Percentiles rank a stretch among this genome's conserved stretches.
Evolutionary conservation across 2,797 vertebrate genomes (phyloP).

Genomic region (Nannoperca obscura): DNA sequence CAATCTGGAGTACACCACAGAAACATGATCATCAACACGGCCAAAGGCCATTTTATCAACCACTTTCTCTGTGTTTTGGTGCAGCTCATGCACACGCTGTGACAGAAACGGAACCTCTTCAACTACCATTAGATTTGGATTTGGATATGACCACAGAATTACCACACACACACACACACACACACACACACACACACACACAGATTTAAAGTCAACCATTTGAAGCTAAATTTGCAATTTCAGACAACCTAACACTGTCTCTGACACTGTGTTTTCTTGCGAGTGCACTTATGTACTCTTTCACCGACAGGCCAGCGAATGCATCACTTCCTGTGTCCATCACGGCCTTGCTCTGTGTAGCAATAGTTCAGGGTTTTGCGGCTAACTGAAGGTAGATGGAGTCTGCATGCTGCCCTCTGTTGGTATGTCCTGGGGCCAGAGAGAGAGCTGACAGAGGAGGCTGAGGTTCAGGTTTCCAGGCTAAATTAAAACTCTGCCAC

Average conservation of each 20-base stretch:
- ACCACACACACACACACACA: background rate
- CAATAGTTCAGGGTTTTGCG: background rate
- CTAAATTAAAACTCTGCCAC: constrained; percentile 80
- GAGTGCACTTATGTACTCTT: background rate
- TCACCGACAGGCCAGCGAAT: background rate
- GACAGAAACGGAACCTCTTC: background rate
- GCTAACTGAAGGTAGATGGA: constrained; percentile 12
- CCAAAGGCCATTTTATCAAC: background rate
- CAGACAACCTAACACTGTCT: background rate
- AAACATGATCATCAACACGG: background rate
- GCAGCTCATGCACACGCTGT: background rate
- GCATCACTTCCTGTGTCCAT: constrained; percentile 17
- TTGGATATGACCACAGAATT: background rate
- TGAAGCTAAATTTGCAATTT: background rate
- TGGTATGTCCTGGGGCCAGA: constrained; percentile 24
- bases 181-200: background rate
- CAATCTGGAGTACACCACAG: background rate
- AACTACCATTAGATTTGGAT: background rate
- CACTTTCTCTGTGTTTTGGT: background rate
- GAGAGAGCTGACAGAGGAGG: constrained; percentile 66
- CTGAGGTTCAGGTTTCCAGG: constrained; percentile 69
- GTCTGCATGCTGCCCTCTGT: constrained; percentile 9
- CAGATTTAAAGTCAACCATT: background rate
- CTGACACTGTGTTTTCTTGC: background rate
- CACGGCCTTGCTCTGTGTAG: constrained; percentile 1